phyloP scores from a whole-genome alignment of 1,140 invertebrate species.

The Radopholus similis region DNA sequence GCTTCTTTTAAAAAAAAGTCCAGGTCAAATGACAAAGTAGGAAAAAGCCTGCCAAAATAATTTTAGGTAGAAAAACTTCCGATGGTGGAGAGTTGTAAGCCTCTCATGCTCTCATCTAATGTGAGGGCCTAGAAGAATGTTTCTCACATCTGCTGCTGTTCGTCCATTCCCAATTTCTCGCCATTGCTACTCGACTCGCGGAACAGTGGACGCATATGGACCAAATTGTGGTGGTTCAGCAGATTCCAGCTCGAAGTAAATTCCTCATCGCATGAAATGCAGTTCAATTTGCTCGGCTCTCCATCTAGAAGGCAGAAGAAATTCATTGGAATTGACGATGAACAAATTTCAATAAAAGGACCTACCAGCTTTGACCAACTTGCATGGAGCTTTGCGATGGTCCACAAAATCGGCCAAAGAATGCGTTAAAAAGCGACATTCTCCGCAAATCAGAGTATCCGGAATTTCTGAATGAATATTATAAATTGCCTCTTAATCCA shows the following conservation, averaged over 20 bases:
- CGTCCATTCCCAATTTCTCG: neutral
- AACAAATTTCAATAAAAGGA: slow-evolving; percentile 5
- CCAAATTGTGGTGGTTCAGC: neutral
- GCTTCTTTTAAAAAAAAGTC: no score
- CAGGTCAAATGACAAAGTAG: no score
- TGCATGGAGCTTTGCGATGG: slow-evolving; percentile 25
- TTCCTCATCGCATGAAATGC: slow-evolving; percentile 25
- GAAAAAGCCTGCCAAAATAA: no score
- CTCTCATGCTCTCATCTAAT: no score
- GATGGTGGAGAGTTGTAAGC: no score
- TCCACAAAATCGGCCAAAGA: slow-evolving; percentile 21
- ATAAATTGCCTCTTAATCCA: no score
- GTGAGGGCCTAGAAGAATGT: no score
- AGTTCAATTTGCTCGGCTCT: slow-evolving; percentile 16
- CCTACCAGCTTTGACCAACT: slow-evolving; percentile 14
- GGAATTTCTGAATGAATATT: neutral
- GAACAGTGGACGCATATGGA: slow-evolving; percentile 3
- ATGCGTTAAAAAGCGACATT: slow-evolving; percentile 24
- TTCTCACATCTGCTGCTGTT: neutral
- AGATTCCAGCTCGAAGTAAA: slow-evolving; percentile 22
- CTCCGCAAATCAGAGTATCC: slow-evolving; percentile 30
- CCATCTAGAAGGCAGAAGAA: slow-evolving; percentile 13
- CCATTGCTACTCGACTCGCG: no score
- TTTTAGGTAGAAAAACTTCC: no score
- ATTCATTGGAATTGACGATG: neutral